A percentile compares a stretch with the other conserved stretches of the same genome.
Conservation (phyloP, 1,140 invertebrate species). For the Penaeus chinensis region DNA sequence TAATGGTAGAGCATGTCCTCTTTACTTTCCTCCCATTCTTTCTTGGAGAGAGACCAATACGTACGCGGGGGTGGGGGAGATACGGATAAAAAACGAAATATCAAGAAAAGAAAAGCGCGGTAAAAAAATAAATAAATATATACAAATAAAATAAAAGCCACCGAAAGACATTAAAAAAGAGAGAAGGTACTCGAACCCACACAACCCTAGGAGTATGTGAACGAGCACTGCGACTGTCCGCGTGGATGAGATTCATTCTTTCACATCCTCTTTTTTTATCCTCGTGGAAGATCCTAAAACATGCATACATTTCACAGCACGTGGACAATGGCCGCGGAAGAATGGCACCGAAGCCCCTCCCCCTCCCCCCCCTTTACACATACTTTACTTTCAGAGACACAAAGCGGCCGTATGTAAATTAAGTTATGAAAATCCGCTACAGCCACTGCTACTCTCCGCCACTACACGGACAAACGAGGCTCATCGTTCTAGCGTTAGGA, state of each 20-base stretch:
- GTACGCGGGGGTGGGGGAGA: too few species aligned
- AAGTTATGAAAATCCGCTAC: conserved; percentile 18
- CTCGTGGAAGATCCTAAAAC: neutral
- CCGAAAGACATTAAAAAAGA: neutral
- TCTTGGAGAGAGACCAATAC: neutral
- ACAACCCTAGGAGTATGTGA: too few species aligned
- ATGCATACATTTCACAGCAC: too few species aligned
- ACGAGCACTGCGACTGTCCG: too few species aligned
- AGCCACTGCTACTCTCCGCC: too few species aligned
- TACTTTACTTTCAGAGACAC: neutral
- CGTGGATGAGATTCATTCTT: neutral
- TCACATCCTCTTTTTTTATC: neutral
- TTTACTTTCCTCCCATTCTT: neutral
- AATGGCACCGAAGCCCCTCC: neutral
- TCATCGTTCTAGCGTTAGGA: too few species aligned
- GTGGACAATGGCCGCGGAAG: too few species aligned
- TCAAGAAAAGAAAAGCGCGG: too few species aligned
- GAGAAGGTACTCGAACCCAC: neutral
- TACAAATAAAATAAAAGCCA: neutral
- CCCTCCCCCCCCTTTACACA: neutral
- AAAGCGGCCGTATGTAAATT: too few species aligned
- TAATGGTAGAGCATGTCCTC: neutral
- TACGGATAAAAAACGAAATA: too few species aligned
- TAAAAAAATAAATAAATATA: too few species aligned
- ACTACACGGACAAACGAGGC: too few species aligned